Percentiles rank a stretch among this genome's conserved stretches.
Conservation (phyloP, 2,797 vertebrate species). For the Catamblyrhynchus diadema region DNA sequence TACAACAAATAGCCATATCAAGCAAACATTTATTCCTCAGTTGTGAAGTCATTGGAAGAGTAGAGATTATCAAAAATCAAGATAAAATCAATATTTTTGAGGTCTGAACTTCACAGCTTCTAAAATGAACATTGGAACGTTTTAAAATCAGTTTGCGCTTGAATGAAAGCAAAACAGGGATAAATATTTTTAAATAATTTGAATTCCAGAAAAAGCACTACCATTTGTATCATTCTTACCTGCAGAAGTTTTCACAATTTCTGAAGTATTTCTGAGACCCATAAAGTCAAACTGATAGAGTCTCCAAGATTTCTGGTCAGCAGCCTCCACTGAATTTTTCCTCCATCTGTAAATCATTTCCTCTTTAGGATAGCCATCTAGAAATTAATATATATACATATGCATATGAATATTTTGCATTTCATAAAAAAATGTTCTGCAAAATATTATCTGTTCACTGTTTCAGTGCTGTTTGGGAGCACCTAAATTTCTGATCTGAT, state of each 20-base stretch:
- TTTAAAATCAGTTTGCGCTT: background rate
- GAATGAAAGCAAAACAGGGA: background rate
- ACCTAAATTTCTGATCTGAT: background rate
- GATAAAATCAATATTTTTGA: background rate
- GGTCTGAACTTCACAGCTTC: background rate
- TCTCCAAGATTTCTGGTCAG: conserved; percentile 94
- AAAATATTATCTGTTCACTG: background rate
- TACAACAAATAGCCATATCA: background rate
- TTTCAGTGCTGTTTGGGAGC: background rate
- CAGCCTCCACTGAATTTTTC: conserved; percentile 91
- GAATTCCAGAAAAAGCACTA: background rate
- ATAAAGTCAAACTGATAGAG: conserved; percentile 98
- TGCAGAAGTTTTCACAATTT: conserved; percentile 88
- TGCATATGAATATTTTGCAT: background rate
- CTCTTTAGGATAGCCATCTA: conserved; percentile 94
- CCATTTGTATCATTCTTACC: conserved; percentile 72
- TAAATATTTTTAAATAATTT: background rate
- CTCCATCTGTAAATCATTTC: conserved; percentile 98
- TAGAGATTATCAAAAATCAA: background rate
- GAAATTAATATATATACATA: conserved; percentile 60
- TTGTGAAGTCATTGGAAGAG: background rate
- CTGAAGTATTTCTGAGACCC: conserved; percentile 92
- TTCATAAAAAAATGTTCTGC: background rate
- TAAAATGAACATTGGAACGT: background rate
- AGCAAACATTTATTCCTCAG: background rate